A percentile compares a stretch with the other conserved stretches of the same genome.
These are phyloP conservation scores for Diplodus sargus DNA, from an alignment of 2,797 vertebrate genomes.

Conservation along the genomic window DNA sequence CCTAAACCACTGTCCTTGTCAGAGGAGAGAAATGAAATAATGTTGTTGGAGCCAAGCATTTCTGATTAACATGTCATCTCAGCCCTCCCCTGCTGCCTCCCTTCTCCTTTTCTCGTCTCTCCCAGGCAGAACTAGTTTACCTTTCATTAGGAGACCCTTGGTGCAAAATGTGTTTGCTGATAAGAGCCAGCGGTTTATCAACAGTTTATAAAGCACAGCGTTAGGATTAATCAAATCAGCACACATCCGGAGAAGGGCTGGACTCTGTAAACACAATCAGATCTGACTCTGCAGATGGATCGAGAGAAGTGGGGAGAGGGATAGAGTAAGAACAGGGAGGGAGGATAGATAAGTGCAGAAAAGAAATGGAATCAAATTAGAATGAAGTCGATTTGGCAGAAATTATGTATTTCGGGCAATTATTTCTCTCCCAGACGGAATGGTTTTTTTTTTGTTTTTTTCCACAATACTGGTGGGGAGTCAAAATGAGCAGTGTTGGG, in stretches of 20 bases:
- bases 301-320: constrained; percentile 27
- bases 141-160: constrained; percentile 77
- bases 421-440: constrained; percentile 55
- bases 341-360: constrained; percentile 54
- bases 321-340: constrained; percentile 17
- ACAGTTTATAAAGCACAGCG: constrained; percentile 77
- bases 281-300: constrained; percentile 61
- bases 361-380: constrained; percentile 68
- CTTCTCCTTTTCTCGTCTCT: constrained; percentile 36
- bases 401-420: constrained; percentile 65
- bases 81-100: constrained; percentile 22
- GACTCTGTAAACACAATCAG: constrained; percentile 77
- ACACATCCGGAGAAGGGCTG: constrained; percentile 67
- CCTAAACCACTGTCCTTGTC: constrained; percentile 61
- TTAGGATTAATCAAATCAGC: constrained; percentile 79
- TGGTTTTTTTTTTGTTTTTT: constrained; percentile 29
- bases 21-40: constrained; percentile 55
- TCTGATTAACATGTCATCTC: constrained; percentile 72
- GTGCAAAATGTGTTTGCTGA: constrained; percentile 80
- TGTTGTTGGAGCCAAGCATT: constrained; percentile 52
- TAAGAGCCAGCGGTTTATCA: constrained; percentile 79
- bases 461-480: constrained; percentile 45
- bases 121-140: constrained; percentile 65
- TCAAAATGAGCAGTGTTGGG: constrained; percentile 53
- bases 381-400: constrained; percentile 66